Evolutionary conservation across 2,888 invertebrate species (phyloP), one percentile per base, ranked within the genome.

Genomic region (Drosophila stalkeri): DNA sequence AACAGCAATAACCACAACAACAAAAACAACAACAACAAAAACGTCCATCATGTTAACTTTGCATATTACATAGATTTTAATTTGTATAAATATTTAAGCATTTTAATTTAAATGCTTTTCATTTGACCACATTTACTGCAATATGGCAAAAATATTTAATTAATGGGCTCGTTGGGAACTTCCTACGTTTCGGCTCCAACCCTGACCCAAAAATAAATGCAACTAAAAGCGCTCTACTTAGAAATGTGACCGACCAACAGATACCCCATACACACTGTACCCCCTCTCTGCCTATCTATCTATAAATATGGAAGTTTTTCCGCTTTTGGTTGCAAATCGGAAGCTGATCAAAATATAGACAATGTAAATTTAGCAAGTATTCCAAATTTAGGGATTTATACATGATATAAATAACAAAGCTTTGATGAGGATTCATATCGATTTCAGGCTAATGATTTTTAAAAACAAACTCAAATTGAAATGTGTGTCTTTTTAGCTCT

Each of bases 81-180:
- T 66, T 41, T 63, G 60, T 76, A 75, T 51, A 23, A 43, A 68
- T 68, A 69, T 70, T 64, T 66, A 59, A 46, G 41, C 39, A 20
- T 39, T 83, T 83, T 69, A 64, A 74, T 81, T 78, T 55, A 64
- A 86, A 78, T 65, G 52, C 56, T 61, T 65, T 54, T 39, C 57
- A 59, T 44, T 27, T 75, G 52, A 66, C 75, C 75, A 56, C 86
- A 65, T 60, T 60, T 37, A 33, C 43, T 55, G 46, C 39, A 54
- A 64, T 67, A 56, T 70, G 51, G 63, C 81, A 49, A 76, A 76
- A 78, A 54, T 81, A 64, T 73, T 78, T 78, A 82, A 83, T 82
- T 80, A 82, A 83, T 75, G 35, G 23, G 9, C 51, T n/a, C n/a
- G 59, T 39, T 62, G 11, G 16, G 7, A 46, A 3, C 20, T 61